phyloP scores from a whole-genome alignment of 2,113 vertebrate species.

The Leiothrix lutea region DNA sequence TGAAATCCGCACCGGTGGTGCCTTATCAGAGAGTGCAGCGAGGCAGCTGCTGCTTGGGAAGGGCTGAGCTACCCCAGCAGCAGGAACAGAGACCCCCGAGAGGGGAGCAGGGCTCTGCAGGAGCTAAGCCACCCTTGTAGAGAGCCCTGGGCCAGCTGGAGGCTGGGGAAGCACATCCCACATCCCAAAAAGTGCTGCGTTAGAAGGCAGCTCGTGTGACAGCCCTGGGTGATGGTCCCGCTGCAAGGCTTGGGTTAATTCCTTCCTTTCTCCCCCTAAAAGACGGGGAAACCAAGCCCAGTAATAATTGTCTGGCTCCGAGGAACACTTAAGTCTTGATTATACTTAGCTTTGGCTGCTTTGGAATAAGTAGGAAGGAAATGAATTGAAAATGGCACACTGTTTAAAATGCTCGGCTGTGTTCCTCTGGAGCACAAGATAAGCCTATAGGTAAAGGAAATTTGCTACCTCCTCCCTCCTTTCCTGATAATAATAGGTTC shows the following conservation, averaged over 20 bases:
- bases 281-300: neutral
- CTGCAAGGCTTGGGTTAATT: neutral
- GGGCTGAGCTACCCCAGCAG: neutral
- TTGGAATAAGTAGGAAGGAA: slow-evolving; percentile 52
- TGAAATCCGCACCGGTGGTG: neutral
- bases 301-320: slow-evolving; percentile 30
- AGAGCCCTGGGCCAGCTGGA: neutral
- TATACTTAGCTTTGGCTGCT: slow-evolving; percentile 43
- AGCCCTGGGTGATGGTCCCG: neutral
- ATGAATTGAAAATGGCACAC: slow-evolving; percentile 23
- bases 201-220: neutral
- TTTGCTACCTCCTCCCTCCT: neutral
- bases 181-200: neutral
- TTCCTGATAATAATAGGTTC: slow-evolving; percentile 37
- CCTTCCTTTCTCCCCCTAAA: neutral
- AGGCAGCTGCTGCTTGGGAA: neutral
- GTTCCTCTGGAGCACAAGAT: slow-evolving; percentile 42
- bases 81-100: neutral
- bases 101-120: neutral
- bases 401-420: neutral
- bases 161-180: neutral
- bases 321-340: slow-evolving; percentile 50
- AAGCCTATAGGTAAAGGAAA: slow-evolving; percentile 48
- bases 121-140: neutral
- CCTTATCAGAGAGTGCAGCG: fast-evolving